Evolutionary conservation across 2,797 vertebrate species (phyloP).

Genomic region (Chiloscyllium punctatum): DNA sequence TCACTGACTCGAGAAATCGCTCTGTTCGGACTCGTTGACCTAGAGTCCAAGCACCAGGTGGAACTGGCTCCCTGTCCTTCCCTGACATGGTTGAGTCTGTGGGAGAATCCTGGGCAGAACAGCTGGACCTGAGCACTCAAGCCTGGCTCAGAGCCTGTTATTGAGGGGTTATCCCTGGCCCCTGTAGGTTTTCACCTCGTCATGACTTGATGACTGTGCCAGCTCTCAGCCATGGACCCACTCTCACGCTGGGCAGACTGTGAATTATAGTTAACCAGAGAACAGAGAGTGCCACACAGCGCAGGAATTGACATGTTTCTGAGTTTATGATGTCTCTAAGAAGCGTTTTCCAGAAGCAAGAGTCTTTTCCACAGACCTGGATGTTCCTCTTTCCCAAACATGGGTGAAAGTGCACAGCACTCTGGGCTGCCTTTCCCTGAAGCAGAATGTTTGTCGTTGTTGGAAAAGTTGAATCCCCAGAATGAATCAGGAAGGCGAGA

Average conservation of each 20-base stretch:
- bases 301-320: background rate
- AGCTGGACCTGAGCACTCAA: background rate
- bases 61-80: background rate
- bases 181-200: background rate
- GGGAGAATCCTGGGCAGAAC: background rate
- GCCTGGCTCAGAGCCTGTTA: background rate
- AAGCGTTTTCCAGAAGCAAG: too few species aligned
- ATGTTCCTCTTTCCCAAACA: background rate
- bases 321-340: background rate
- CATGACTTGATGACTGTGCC: background rate
- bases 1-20: background rate
- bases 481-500: background rate
- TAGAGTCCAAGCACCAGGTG: background rate
- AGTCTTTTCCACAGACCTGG: background rate
- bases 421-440: background rate
- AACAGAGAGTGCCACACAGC: background rate
- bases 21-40: background rate
- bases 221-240: background rate
- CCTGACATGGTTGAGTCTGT: background rate
- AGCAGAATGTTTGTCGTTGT: background rate
- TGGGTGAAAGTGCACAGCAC: background rate
- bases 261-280: too few species aligned
- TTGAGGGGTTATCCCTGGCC: background rate
- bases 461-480: background rate
- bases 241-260: too few species aligned